phyloP scores from a whole-genome alignment of 2,113 vertebrate species.

The Steatornis caripensis region DNA sequence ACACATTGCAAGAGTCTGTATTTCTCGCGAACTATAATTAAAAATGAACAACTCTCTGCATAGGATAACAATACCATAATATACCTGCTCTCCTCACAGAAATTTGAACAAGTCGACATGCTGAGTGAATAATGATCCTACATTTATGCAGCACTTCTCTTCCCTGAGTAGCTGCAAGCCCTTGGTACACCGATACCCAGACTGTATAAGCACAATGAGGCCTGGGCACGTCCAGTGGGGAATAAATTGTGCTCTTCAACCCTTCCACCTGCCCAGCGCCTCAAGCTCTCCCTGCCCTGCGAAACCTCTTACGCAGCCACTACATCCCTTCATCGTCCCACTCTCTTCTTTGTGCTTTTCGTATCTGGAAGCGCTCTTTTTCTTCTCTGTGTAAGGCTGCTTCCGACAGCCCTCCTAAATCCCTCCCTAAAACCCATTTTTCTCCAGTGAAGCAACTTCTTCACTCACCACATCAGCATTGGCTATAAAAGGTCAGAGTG shows the following conservation, averaged over 20 bases:
- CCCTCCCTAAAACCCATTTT: neutral
- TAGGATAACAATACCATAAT: conserved; percentile 36
- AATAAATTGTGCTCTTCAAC: neutral
- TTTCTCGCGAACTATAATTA: conserved; percentile 38
- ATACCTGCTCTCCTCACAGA: neutral
- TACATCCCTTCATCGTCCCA: neutral
- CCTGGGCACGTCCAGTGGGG: neutral
- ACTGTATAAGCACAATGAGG: neutral
- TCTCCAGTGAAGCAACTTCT: conserved; percentile 7
- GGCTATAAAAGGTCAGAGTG: neutral
- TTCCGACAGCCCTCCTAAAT: neutral
- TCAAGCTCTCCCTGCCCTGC: neutral
- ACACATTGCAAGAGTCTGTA: neutral
- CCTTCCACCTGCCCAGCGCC: neutral
- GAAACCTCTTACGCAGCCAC: neutral
- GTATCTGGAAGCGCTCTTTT: neutral
- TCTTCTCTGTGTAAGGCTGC: neutral
- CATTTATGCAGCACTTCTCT: neutral
- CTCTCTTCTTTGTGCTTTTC: neutral
- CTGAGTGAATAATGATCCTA: conserved; percentile 38
- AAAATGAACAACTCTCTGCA: neutral
- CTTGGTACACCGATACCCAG: neutral
- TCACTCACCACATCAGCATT: neutral
- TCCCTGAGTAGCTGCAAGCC: neutral
- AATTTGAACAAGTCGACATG: neutral